Conservation (phyloP, 37 sponge, comb jelly and placozoan genomes). For the Axinella damicornis region DNA sequence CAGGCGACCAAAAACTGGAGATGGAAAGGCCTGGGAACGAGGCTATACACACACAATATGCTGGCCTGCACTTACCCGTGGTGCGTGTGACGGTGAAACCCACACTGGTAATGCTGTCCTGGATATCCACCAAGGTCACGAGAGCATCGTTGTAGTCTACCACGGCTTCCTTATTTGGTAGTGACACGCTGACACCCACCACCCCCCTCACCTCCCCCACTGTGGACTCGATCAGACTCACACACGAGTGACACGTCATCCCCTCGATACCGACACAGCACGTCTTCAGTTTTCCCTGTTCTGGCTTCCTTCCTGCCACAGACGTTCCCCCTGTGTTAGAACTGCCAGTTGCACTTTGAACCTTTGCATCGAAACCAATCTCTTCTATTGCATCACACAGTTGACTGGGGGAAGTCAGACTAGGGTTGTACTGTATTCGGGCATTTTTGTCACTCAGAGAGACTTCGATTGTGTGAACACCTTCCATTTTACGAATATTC, state of each 20-base stretch:
- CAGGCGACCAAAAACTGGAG: no score
- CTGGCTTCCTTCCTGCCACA: no score
- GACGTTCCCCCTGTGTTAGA: no score
- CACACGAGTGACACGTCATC: slow-evolving; percentile 96
- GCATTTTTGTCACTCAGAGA: slow-evolving; percentile 80
- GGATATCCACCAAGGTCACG: slow-evolving; percentile 10
- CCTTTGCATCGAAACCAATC: slow-evolving; percentile 84
- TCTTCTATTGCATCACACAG: slow-evolving; percentile 78
- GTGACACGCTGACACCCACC: slow-evolving; percentile 56
- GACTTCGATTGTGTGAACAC: slow-evolving; percentile 59
- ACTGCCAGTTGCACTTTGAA: not conserved
- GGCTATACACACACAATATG: not conserved
- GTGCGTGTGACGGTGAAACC: slow-evolving; percentile 46
- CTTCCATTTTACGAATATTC: slow-evolving; percentile 62
- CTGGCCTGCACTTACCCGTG: slow-evolving; percentile 4
- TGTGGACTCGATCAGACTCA: slow-evolving; percentile 80
- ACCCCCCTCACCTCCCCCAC: slow-evolving; percentile 58
- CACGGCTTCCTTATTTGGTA: slow-evolving; percentile 50
- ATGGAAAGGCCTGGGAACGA: no score
- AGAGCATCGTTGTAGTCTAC: slow-evolving; percentile 55
- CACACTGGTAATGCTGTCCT: slow-evolving; percentile 27
- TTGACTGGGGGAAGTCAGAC: slow-evolving; percentile 30
- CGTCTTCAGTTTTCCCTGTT: not conserved
- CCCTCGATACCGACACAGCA: slow-evolving; percentile 77
- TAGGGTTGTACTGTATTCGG: slow-evolving; percentile 55